Evolutionary conservation across 1,140 invertebrate genomes (phyloP).

Genomic region (Oedothorax gibbosus): DNA sequence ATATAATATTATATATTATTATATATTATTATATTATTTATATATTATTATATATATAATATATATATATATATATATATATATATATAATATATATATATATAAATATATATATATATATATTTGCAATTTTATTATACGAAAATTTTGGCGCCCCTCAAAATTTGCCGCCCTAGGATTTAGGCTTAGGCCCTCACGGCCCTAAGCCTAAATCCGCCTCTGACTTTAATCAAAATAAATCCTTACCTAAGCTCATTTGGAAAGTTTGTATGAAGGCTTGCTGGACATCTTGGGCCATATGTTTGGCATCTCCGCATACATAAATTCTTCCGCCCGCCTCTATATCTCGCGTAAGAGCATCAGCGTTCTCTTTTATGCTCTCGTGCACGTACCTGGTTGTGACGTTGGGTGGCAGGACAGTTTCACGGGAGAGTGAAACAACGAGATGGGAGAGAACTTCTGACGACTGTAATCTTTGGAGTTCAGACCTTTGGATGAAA

Average conservation of each 20-base stretch:
- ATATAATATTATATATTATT: no score
- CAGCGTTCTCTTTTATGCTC: conserved; percentile 72
- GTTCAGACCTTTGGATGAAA: conserved; percentile 70
- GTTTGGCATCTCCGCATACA: conserved; percentile 82
- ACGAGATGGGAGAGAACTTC: conserved; percentile 73
- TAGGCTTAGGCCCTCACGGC: no score
- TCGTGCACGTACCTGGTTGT: conserved; percentile 72
- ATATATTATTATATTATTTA: no score
- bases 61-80: no score
- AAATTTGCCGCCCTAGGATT: no score
- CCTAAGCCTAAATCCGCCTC: no score
- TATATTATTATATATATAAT: no score
- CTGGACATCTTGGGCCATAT: conserved; percentile 78
- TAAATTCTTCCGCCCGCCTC: conserved; percentile 75
- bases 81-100: no score
- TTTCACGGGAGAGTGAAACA: conserved; percentile 77
- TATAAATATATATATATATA: no score
- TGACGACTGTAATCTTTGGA: conserved; percentile 71
- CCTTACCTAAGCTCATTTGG: neutral
- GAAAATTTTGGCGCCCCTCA: no score
- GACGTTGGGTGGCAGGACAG: no score
- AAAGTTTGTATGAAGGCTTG: conserved; percentile 72
- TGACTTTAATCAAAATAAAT: neutral
- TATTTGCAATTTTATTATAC: no score
- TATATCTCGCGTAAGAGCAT: conserved; percentile 73